phyloP scores from a whole-genome alignment of 2,113 vertebrate species.

The Egretta garzetta region DNA sequence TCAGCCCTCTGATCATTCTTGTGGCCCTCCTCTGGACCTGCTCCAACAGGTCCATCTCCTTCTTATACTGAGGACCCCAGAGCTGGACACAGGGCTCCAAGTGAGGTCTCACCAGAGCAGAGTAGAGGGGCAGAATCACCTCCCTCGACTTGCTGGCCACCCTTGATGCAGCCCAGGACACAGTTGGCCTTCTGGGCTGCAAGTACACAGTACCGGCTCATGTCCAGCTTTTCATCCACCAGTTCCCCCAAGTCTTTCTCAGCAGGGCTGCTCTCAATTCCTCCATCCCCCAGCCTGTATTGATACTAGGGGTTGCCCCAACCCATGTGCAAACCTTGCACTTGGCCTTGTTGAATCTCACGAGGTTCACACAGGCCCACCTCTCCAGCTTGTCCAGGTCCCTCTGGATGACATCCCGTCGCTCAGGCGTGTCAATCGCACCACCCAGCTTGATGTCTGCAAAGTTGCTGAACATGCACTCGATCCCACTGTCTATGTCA shows the following conservation, averaged over 20 bases:
- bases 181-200: accelerated
- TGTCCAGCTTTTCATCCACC: accelerated
- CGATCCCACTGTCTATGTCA: background rate
- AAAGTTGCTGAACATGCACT: background rate
- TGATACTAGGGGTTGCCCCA: accelerated
- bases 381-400: background rate
- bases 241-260: background rate
- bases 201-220: accelerated
- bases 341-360: background rate
- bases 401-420: background rate
- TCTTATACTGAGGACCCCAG: background rate
- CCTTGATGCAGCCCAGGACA: background rate
- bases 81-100: background rate
- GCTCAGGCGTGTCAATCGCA: accelerated
- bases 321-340: background rate
- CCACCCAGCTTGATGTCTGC: background rate
- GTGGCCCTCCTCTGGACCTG: background rate
- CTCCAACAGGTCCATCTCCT: background rate
- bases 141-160: background rate
- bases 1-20: background rate
- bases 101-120: background rate
- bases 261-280: background rate
- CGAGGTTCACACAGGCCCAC: background rate
- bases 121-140: background rate
- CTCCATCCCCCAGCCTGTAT: background rate